Percentiles rank a stretch among this genome's conserved stretches.
Conservation (phyloP, 2,888 invertebrate species). For the Conchocele bisecta region DNA sequence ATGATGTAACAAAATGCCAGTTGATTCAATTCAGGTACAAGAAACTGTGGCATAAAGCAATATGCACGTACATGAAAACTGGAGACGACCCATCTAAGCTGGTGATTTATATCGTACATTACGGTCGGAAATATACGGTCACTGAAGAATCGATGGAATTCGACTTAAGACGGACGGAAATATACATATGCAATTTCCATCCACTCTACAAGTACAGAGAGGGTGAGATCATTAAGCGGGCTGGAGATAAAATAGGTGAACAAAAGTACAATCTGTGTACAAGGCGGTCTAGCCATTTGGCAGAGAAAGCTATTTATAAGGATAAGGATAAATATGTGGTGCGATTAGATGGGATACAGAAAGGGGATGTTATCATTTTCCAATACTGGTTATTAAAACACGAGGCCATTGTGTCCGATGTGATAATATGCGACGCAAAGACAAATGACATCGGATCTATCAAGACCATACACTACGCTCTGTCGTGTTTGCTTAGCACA, state of each 20-base stretch:
- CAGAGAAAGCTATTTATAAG: constrained; percentile 15
- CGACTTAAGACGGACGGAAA: constrained; percentile 23
- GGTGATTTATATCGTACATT: constrained; percentile 15
- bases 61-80: constrained; percentile 21
- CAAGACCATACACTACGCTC: constrained; percentile 31
- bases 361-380: constrained; percentile 29
- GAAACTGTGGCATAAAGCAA: constrained; percentile 18
- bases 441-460: neutral
- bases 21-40: constrained; percentile 11
- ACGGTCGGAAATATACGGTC: constrained; percentile 9
- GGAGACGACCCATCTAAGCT: constrained; percentile 6
- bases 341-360: neutral
- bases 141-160: constrained; percentile 29
- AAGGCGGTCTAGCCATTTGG: constrained; percentile 23
- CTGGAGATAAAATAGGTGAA: constrained; percentile 22
- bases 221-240: constrained; percentile 14
- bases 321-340: constrained; percentile 5
- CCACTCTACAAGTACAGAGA: constrained; percentile 10
- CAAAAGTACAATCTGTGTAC: constrained; percentile 5
- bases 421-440: constrained; percentile 3
- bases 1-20: constrained; percentile 24
- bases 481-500: neutral
- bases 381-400: constrained; percentile 30
- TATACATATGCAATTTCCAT: constrained; percentile 30
- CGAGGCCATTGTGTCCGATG: constrained; percentile 22